These are phyloP conservation scores for Tribolium castaneum DNA, from an alignment of 1,140 invertebrate species.

Conservation along the genomic window DNA sequence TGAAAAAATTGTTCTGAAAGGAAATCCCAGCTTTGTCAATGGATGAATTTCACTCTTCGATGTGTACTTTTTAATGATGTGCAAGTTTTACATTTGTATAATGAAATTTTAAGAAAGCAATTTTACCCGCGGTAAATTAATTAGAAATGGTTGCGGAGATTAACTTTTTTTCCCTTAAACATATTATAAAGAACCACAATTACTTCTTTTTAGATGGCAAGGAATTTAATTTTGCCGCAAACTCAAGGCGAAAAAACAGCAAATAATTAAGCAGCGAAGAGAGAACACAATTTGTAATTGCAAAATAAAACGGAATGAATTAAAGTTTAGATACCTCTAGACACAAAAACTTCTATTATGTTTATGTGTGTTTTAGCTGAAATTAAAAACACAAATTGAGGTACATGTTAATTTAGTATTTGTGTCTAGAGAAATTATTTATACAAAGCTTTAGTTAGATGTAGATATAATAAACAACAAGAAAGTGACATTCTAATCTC, in stretches of 20 bases:
- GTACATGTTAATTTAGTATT: no score
- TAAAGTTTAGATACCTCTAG: no score
- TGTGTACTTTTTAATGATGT: slow-evolving; percentile 1
- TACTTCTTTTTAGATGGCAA: slow-evolving; percentile 4
- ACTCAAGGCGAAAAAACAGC: not conserved
- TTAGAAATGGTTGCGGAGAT: not conserved
- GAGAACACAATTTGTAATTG: not conserved
- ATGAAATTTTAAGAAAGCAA: slow-evolving; percentile 10
- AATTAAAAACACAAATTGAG: no score
- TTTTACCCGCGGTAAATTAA: not conserved
- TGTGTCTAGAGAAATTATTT: no score
- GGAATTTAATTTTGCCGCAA: slow-evolving; percentile 14
- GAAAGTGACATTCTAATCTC: no score
- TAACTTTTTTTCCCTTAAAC: slow-evolving; percentile 6
- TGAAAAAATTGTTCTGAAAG: slow-evolving; percentile 1
- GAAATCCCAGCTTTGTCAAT: slow-evolving; percentile 3
- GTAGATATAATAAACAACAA: no score
- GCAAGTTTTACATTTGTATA: slow-evolving; percentile 18
- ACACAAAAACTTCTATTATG: no score
- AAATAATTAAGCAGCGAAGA: slow-evolving; percentile 13
- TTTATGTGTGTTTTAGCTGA: no score
- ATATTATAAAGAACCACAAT: slow-evolving; percentile 27
- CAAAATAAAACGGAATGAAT: slow-evolving; percentile 6
- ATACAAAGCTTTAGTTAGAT: no score
- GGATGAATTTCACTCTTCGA: not conserved